These are phyloP conservation scores for Gambusia affinis DNA, from an alignment of 2,113 vertebrate genomes.

Conservation along the genomic window DNA sequence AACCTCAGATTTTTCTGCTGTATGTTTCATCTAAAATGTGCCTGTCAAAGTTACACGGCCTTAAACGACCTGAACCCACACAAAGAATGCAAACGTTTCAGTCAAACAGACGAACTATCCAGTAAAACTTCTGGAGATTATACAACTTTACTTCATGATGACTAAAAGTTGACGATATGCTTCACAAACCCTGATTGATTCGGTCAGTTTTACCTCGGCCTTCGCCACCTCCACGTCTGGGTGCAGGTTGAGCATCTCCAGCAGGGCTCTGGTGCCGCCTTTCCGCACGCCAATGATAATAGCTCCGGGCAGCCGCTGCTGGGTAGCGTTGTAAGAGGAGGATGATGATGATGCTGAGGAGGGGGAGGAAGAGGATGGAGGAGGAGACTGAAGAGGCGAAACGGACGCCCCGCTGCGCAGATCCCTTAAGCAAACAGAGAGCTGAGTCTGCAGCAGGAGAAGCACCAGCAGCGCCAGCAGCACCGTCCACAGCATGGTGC, in stretches of 20 bases:
- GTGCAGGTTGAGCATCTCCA: constrained; percentile 86
- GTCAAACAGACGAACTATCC: not conserved
- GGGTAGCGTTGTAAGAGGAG: constrained; percentile 56
- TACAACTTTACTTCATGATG: not conserved
- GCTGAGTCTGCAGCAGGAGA: constrained; percentile 81
- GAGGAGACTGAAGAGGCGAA: constrained; percentile 25
- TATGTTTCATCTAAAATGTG: too few species aligned
- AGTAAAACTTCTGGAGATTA: not conserved
- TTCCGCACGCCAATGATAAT: constrained; percentile 86
- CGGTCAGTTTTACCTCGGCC: constrained; percentile 71
- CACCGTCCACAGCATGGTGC: constrained; percentile 82
- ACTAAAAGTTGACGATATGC: not conserved
- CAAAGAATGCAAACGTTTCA: too few species aligned
- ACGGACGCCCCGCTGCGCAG: constrained; percentile 55
- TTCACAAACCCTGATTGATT: not conserved
- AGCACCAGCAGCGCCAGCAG: constrained; percentile 78
- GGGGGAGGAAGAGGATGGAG: constrained; percentile 43
- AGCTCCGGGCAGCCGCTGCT: constrained; percentile 78
- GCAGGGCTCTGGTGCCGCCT: constrained; percentile 83
- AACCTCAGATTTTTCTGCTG: too few species aligned
- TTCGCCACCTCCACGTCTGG: constrained; percentile 82
- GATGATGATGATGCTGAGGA: constrained; percentile 55
- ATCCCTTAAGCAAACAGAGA: constrained; percentile 77
- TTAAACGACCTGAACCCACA: too few species aligned
- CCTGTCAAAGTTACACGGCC: too few species aligned